Base-by-base conservation (phyloP, 1,140 invertebrate species). In the Aphaenogaster ashmeadi region DNA sequence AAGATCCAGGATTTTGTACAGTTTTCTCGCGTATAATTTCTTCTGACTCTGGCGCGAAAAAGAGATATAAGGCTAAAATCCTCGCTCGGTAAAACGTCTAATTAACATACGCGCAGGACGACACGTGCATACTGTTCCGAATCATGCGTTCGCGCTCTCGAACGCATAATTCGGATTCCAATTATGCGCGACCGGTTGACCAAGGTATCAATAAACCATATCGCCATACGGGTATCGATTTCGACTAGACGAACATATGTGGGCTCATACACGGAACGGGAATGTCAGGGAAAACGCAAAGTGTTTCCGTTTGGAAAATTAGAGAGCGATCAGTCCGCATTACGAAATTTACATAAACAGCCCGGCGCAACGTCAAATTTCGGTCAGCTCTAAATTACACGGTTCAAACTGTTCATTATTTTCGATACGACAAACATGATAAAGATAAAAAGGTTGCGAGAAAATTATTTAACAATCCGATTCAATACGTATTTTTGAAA, bases 131-230 rank as follows among this genome's bases (percentile, higher is more conserved):
- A 41, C 21, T 52, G 36, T 52, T 41, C 4, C 18, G 18, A 41
- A 41, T 44, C n/a, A 67, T 44, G 41, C 72, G 54, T 21, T 56
- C 33, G 54, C 56, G 41, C 69, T 15, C 67, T 33, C 52, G 21
- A 50, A 85, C 58, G 74, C 72, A 66, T 86, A 72, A 86, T 78
- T 78, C 72, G 47, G 83, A 86, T 86, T 86, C 58, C 83, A 86
- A 86, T 86, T 78, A 86, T 44, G 38, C 62, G 69, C 69, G 21
- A 87, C 41, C 83, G 83, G 83, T 88, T 87, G 83, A 88, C 87
- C 83, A 50, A 64, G 84, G 69, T 54, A 66, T 62, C 87, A 78
- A 88, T 88, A 74, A 86, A 69, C 83, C 71, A 60, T 72, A 80
- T 80, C 33, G 44, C 47, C 11, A 75, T 60, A 77, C 50, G 27